These are phyloP conservation scores for Dioctria linearis DNA, from an alignment of 2,888 invertebrate genomes.

Conservation along the genomic window DNA sequence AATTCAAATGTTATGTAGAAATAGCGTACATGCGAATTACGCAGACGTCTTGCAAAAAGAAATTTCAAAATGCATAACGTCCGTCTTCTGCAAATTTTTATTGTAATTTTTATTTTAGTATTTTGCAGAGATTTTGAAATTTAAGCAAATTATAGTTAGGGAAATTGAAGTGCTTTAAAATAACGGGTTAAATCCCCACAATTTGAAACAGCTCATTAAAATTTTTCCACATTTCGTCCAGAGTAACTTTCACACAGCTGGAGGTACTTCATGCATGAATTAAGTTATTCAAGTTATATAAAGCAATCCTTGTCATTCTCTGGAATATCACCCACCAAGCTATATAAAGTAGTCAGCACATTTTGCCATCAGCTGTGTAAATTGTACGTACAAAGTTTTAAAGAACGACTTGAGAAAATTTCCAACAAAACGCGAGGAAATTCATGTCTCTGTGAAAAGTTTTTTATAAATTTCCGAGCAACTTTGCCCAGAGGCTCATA, in stretches of 20 bases:
- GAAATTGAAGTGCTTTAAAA: background rate
- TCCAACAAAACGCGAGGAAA: background rate
- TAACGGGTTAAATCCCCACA: background rate
- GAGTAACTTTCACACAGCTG: background rate
- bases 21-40: no score
- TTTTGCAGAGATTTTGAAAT: no score
- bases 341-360: slow-evolving; percentile 10
- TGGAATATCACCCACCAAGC: background rate
- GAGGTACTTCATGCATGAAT: background rate
- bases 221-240: background rate
- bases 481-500: slow-evolving; percentile 2
- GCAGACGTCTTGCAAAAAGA: no score
- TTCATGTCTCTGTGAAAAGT: slow-evolving; percentile 1
- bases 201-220: slow-evolving; percentile 2
- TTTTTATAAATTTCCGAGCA: slow-evolving; percentile 1
- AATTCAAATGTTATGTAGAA: no score
- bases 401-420: slow-evolving; percentile 4
- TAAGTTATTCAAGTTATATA: background rate
- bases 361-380: slow-evolving; percentile 21
- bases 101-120: no score
- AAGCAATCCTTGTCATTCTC: background rate
- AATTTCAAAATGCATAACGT: no score
- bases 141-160: no score
- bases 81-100: no score
- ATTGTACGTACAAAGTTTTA: slow-evolving; percentile 13